A percentile compares a stretch with the other conserved stretches of the same genome.
These are phyloP conservation scores for Mastomys natalensis DNA, from an alignment of 2,113 vertebrate genomes.

Conservation along the genomic window DNA sequence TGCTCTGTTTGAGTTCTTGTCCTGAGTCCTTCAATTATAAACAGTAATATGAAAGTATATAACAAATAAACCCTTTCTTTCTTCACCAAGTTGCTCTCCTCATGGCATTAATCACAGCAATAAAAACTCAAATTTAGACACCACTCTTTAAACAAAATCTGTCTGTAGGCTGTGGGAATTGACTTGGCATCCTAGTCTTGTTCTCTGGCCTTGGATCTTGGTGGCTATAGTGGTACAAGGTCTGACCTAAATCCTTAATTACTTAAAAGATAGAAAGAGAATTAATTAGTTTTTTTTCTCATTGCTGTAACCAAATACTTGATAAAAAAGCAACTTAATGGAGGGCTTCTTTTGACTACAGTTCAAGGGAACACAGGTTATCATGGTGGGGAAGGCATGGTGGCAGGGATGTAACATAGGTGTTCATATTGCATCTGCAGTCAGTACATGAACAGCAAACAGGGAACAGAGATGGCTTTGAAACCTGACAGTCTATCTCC, in stretches of 20 bases:
- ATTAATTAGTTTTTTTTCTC: background rate
- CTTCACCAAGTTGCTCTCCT: background rate
- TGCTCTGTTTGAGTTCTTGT: background rate
- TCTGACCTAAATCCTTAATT: slow-evolving; percentile 1
- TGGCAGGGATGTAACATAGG: no score
- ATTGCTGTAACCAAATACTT: background rate
- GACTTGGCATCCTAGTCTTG: background rate
- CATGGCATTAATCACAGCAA: background rate
- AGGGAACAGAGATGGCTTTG: background rate
- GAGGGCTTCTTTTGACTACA: background rate
- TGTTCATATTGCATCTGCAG: background rate
- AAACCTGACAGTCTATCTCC: background rate
- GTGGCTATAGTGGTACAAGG: background rate
- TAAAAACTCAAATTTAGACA: background rate
- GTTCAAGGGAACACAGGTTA: background rate
- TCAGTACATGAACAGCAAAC: background rate
- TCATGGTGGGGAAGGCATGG: background rate
- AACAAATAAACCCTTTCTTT: background rate
- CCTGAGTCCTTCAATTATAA: background rate
- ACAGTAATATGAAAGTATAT: background rate
- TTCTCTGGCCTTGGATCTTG: background rate
- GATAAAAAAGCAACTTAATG: background rate
- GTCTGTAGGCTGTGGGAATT: background rate
- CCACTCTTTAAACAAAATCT: background rate
- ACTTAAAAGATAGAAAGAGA: background rate